Evolutionary conservation across 2,113 vertebrate species (phyloP), one percentile per base, ranked within the genome.

Genomic region (Neotoma lepida): DNA sequence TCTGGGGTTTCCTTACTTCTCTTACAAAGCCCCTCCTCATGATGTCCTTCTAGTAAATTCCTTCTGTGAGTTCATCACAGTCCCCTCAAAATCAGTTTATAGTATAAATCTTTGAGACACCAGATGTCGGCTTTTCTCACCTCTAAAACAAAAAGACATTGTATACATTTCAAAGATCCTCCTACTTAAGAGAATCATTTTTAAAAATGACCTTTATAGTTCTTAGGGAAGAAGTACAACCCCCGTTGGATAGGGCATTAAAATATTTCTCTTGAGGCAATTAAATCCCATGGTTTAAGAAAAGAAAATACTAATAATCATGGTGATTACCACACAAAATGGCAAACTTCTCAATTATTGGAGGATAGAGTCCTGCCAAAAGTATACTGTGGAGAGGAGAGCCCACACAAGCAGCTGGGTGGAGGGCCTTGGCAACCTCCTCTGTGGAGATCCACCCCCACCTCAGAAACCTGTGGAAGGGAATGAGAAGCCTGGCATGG

Each of bases 201-300:
- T 44, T 15, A 44, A 68, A 76, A 86, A 73, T 33, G 33, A 51
- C 39, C 17, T 66, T n/a, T 73, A 39, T 24, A 6, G 2, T 78
- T 93, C 91, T 85, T 74, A 39, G 39, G 46, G 28, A 8, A 84
- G 71, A 95, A 94, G 4, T 24, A 17, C 44, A 74, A 24, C 49
- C 24, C 41, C 80, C 54, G 87, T 77, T 88, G 54, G 28, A 7
- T 33, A 8, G 22, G 30, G 41, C 76, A 30, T 44, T 91, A 41
- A 91, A 96, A 73, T 61, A 9, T 51, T 89, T 87, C 88, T 76
- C 35, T 44, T 54, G 78, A 66, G 86, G 86, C 7, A 89, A 54
- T 93, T 74, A 84, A 68, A 66, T 74, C 35, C 22, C 46, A 35
- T 9, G 4, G 44, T 87, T 88, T 24, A 70, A 96, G 85, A 90